Percentiles rank a stretch among this genome's conserved stretches.
These are phyloP conservation scores for Pelvicachromis taeniatus DNA, from an alignment of 2,113 vertebrate genomes.

Conservation along the genomic window DNA sequence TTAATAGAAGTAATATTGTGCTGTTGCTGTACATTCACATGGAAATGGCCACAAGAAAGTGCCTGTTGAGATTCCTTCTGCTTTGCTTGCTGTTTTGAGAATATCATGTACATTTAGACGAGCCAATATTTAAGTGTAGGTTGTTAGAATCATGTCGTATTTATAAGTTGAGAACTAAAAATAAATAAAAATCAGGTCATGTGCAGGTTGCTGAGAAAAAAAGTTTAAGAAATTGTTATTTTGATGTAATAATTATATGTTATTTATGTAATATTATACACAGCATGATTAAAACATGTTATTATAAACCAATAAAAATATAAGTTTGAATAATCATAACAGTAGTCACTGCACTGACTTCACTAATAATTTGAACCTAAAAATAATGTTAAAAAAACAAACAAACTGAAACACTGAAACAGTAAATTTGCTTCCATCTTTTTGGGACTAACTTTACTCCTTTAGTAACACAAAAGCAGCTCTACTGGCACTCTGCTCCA, in stretches of 20 bases:
- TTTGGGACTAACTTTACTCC: not conserved
- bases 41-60: not conserved
- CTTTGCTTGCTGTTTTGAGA: not conserved
- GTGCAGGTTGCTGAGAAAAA: not conserved
- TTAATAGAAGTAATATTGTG: not conserved
- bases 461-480: not conserved
- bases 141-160: rapidly evolving
- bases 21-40: not conserved
- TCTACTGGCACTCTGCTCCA: not conserved
- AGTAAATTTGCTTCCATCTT: not conserved
- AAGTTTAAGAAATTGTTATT: not conserved
- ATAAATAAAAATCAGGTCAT: not conserved
- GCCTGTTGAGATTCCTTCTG: not conserved
- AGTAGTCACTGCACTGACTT: not conserved
- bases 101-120: not conserved
- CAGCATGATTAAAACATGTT: rapidly evolving
- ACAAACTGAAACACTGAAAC: not conserved
- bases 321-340: not conserved
- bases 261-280: not conserved
- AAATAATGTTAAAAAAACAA: too few relatives aligned
- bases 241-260: rapidly evolving
- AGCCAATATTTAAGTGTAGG: not conserved
- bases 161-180: rapidly evolving
- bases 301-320: not conserved
- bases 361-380: too few relatives aligned